A percentile compares a stretch with the other conserved stretches of the same genome.
Evolutionary conservation across 2,888 invertebrate genomes (phyloP).

Genomic region (Amphipoea oculea): DNA sequence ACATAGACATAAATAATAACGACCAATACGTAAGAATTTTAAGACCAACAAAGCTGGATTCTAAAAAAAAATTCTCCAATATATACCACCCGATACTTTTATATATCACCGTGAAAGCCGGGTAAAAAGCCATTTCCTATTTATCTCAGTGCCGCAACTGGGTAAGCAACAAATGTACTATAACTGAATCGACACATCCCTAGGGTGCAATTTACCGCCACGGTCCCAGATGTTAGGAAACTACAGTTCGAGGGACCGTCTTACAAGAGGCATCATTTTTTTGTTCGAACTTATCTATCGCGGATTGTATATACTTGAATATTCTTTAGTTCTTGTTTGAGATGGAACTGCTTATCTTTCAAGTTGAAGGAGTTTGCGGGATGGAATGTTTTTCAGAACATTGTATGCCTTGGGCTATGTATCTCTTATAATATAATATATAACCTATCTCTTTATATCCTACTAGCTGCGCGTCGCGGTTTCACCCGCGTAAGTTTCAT

Average conservation of each 20-base stretch:
- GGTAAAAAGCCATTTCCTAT: constrained; percentile 70
- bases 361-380: constrained; percentile 24
- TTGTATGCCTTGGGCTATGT: background rate
- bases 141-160: constrained; percentile 68
- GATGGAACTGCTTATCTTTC: constrained; percentile 47
- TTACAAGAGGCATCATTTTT: constrained; percentile 63
- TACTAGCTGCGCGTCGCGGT: too few species aligned
- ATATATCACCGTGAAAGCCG: constrained; percentile 49
- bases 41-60: constrained; percentile 44
- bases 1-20: constrained; percentile 27
- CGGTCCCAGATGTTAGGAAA: constrained; percentile 69
- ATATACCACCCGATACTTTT: constrained; percentile 40
- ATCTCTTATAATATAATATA: background rate
- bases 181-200: constrained; percentile 76
- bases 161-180: constrained; percentile 69
- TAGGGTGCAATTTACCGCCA: constrained; percentile 76
- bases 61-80: constrained; percentile 35
- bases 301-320: constrained; percentile 57
- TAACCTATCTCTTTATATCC: background rate
- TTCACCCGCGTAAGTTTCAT: too few species aligned
- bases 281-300: constrained; percentile 59
- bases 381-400: constrained; percentile 8
- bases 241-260: constrained; percentile 61
- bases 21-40: constrained; percentile 32
- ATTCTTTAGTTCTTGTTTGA: constrained; percentile 51